Evolutionary conservation across 2,888 invertebrate genomes (phyloP), one percentile per base, ranked within the genome.

Genomic region (Eilema caniola): DNA sequence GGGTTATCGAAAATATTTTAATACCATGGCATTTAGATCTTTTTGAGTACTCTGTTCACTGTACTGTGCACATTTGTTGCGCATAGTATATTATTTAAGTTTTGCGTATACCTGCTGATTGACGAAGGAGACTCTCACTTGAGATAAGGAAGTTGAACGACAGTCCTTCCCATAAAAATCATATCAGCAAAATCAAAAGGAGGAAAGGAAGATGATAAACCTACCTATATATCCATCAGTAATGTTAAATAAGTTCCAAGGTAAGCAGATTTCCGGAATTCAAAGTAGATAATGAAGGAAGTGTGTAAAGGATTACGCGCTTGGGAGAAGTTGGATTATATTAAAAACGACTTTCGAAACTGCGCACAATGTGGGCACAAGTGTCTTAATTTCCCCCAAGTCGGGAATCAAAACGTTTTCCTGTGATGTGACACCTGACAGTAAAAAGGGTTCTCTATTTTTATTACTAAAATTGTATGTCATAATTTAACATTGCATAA

Each of bases 341-440:
- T 79, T 82, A 76, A 82, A 81, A 81, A 71, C 67, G 80, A 72
- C 77, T 81, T 79, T 60, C 24, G 61, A 62, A 75, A 76, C 77
- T 76, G 64, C 66, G 66, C 80, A n/a, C 79, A 74, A 63, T 70
- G 66, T 76, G 71, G 71, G 41, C 20, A 62, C 41, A 73, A 82
- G 80, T 72, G 72, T 76, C 81, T 76, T 79, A 82, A 79, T 82
- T 82, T 79, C 74, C 77, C 66, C 62, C 31, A 31, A 62, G 66
- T 73, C 62, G 53, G 11, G 31, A 67, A 70, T 78, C 66, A 65
- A 66, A 66, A 24, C 57, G 69, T 72, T 79, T 67, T 67, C n/a
- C 60, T 28, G 25, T 61, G 71, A 72, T 71, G 71, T 76, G 74
- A 79, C 82, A 79, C 71, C 80, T 79, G 79, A 41, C 71, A 60